These are phyloP conservation scores for Drosophila asahinai DNA, from an alignment of 1,140 invertebrate species.

Conservation along the genomic window DNA sequence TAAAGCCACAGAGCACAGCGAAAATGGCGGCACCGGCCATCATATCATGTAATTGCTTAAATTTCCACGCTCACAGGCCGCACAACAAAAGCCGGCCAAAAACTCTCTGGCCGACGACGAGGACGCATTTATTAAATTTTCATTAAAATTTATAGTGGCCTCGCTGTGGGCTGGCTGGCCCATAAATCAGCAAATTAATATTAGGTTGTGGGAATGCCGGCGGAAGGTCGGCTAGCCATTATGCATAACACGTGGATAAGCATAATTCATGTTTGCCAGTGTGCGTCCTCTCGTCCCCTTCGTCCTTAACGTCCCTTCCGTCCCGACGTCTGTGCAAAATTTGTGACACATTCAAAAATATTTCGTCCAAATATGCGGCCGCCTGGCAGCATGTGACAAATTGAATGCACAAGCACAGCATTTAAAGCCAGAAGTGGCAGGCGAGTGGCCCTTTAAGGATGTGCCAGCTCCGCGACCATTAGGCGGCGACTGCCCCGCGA, in stretches of 20 bases:
- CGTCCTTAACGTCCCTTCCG: not conserved
- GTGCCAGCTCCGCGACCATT: constrained; percentile 25
- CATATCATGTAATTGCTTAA: constrained; percentile 30
- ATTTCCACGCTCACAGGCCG: constrained; percentile 16
- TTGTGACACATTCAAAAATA: constrained; percentile 59
- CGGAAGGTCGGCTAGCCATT: constrained; percentile 46
- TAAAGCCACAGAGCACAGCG: constrained; percentile 26
- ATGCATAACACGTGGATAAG: constrained; percentile 57
- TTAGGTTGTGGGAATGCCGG: constrained; percentile 47
- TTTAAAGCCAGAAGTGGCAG: constrained; percentile 19
- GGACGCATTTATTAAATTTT: constrained; percentile 75
- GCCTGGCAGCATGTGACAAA: constrained; percentile 26
- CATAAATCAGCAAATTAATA: constrained; percentile 82
- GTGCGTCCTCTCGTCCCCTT: not conserved
- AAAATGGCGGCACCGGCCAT: constrained; percentile 5
- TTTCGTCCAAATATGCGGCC: constrained; percentile 48
- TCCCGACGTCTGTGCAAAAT: constrained; percentile 27
- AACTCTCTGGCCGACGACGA: constrained; percentile 29
- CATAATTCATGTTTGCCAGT: constrained; percentile 58
- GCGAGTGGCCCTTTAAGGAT: constrained; percentile 30
- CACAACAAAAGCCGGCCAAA: constrained; percentile 42
- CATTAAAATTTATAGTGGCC: constrained; percentile 75
- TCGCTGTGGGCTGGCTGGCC: constrained; percentile 44
- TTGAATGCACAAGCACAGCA: constrained; percentile 29
- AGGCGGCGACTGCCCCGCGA: constrained; percentile 9